Conservation (phyloP, 2,888 invertebrate genomes). For the Pseudeuparius sepicola region DNA sequence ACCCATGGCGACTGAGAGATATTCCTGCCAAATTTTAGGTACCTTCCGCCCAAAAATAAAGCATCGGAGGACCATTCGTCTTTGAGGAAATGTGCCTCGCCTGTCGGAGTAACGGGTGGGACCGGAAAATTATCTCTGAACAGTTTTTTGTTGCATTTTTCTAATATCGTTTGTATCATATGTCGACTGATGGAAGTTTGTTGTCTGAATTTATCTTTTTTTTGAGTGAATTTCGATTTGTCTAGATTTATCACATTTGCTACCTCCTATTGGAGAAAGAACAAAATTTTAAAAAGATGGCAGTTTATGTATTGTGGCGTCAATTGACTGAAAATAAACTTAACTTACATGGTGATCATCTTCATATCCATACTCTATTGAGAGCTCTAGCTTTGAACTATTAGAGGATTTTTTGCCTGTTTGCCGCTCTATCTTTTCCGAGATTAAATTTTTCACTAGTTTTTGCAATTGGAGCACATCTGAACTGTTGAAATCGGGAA, state of each 20-base stretch:
- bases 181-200: conserved; percentile 52
- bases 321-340: no score
- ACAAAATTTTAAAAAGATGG: no score
- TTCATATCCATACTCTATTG: conserved; percentile 48
- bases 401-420: conserved; percentile 33
- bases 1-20: conserved; percentile 95
- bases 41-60: conserved; percentile 61
- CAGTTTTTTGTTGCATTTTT: conserved; percentile 39
- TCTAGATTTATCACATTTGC: conserved; percentile 19
- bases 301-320: no score
- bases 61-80: conserved; percentile 50
- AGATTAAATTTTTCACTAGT: conserved; percentile 16
- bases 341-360: conserved; percentile 42
- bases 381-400: conserved; percentile 49
- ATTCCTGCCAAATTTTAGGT: conserved; percentile 72
- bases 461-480: background rate
- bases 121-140: conserved; percentile 44
- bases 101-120: conserved; percentile 43
- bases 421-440: conserved; percentile 16
- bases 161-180: conserved; percentile 48
- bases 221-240: conserved; percentile 7
- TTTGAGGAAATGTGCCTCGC: conserved; percentile 39
- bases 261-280: no score
- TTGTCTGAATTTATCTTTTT: conserved; percentile 31
- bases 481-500: conserved; percentile 37